A percentile compares a stretch with the other conserved stretches of the same genome.
phyloP scores from a whole-genome alignment of 2,888 invertebrate species.

The Hartigia nigra region DNA sequence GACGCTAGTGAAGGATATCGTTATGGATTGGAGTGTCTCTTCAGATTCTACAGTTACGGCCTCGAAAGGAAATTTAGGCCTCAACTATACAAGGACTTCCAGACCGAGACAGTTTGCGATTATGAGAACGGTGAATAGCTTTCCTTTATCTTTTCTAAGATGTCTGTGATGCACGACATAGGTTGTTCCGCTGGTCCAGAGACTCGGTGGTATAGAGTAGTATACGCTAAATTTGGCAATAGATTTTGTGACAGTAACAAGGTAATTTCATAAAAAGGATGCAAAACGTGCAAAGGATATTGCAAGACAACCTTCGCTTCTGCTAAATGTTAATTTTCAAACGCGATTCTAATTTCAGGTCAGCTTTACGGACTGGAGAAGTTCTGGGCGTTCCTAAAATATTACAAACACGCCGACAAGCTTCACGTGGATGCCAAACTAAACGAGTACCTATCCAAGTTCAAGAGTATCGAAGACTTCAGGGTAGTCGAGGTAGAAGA shows the following conservation, averaged over 20 bases:
- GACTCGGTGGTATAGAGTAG: no score
- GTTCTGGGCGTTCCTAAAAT: constrained; percentile 99
- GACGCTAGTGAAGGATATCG: constrained; percentile 92
- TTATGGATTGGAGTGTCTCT: constrained; percentile 86
- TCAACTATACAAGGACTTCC: constrained; percentile 96
- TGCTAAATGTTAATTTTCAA: neutral
- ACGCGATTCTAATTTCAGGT: constrained; percentile 69
- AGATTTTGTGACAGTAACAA: no score
- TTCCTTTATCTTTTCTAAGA: neutral
- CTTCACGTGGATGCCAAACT: constrained; percentile 81
- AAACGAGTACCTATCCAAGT: constrained; percentile 79
- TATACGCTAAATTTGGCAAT: no score
- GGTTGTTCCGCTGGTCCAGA: no score
- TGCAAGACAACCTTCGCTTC: neutral
- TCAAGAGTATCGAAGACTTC: constrained; percentile 91
- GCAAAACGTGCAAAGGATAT: no score
- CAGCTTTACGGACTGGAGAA: constrained; percentile 98
- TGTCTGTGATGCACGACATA: no score
- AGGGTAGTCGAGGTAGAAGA: constrained; percentile 77
- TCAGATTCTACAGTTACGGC: constrained; percentile 98
- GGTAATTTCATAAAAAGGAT: no score
- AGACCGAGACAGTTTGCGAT: constrained; percentile 90
- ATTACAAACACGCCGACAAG: constrained; percentile 85
- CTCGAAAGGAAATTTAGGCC: constrained; percentile 95
- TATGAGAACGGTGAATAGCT: constrained; percentile 80